Evolutionary conservation across 2,797 vertebrate species (phyloP).

Genomic region (Ctenochaetus hawaiiensis): DNA sequence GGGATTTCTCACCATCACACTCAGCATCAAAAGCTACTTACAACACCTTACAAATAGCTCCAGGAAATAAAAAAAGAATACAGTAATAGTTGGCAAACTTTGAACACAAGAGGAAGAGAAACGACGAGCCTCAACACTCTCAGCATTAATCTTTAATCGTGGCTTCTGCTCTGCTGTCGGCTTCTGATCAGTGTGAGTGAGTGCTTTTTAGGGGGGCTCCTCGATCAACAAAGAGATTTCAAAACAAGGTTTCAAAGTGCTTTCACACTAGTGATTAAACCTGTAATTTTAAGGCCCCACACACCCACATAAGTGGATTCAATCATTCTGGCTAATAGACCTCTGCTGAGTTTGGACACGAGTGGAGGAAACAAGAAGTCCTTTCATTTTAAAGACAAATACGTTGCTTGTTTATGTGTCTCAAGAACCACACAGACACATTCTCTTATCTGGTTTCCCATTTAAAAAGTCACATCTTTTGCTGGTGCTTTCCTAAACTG

Average conservation of each 20-base stretch:
- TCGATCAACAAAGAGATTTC: not conserved
- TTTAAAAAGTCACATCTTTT: not conserved
- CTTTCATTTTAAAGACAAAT: not conserved
- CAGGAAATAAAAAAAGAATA: not conserved
- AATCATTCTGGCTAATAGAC: not conserved
- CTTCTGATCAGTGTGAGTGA: not conserved
- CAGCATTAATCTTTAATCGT: conserved; percentile 26
- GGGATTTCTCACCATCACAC: conserved; percentile 2
- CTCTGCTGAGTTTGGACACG: not conserved
- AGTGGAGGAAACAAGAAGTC: not conserved
- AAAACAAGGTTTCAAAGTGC: conserved; percentile 1
- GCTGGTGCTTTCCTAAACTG: not conserved
- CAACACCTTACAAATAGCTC: conserved; percentile 15
- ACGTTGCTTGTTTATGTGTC: too few relatives aligned
- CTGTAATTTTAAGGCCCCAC: not conserved
- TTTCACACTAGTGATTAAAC: not conserved
- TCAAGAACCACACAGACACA: not conserved
- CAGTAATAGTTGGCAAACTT: not conserved
- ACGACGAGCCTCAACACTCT: conserved; percentile 2
- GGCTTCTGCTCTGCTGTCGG: conserved; percentile 1
- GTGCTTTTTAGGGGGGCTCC: not conserved
- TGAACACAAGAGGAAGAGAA: conserved; percentile 34
- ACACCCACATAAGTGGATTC: not conserved
- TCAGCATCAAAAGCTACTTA: conserved; percentile 9
- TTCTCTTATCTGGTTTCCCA: not conserved